Percentiles rank a stretch among this genome's conserved stretches.
phyloP scores from a whole-genome alignment of 2,888 invertebrate genomes.

The Euplagia quadripunctaria region DNA sequence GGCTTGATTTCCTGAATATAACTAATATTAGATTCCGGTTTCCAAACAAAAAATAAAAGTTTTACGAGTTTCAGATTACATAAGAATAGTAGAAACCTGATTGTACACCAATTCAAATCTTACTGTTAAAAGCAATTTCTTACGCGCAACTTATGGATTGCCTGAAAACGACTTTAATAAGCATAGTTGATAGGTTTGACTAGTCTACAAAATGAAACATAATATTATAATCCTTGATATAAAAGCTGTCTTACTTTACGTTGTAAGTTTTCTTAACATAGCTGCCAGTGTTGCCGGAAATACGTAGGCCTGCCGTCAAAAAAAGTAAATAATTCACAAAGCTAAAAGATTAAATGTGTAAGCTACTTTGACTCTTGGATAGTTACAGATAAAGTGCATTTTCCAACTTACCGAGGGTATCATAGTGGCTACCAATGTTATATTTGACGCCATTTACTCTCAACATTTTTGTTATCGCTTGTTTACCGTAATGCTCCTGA shows the following conservation, averaged over 20 bases:
- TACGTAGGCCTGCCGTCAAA: constrained; percentile 60
- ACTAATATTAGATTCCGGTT: too few relatives aligned
- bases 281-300: constrained; percentile 75
- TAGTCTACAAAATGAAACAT: not conserved
- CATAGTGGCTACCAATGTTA: constrained; percentile 70
- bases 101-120: too few relatives aligned
- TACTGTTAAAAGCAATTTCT: too few relatives aligned
- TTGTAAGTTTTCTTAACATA: constrained; percentile 72
- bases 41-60: too few relatives aligned
- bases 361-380: not conserved
- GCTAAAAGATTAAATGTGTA: not conserved
- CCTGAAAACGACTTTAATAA: not conserved
- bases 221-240: not conserved
- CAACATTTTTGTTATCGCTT: constrained; percentile 72
- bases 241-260: constrained; percentile 56
- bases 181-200: not conserved
- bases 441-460: constrained; percentile 64
- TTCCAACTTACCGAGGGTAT: constrained; percentile 62
- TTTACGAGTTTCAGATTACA: too few relatives aligned
- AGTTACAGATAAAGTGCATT: not conserved
- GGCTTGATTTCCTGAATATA: too few relatives aligned
- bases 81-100: too few relatives aligned
- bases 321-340: constrained; percentile 25
- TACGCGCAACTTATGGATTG: not conserved
- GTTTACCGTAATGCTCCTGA: constrained; percentile 79